Percentiles rank a stretch among this genome's conserved stretches.
phyloP scores from a whole-genome alignment of 1,140 invertebrate genomes.

The Rhizoglyphus robini region DNA sequence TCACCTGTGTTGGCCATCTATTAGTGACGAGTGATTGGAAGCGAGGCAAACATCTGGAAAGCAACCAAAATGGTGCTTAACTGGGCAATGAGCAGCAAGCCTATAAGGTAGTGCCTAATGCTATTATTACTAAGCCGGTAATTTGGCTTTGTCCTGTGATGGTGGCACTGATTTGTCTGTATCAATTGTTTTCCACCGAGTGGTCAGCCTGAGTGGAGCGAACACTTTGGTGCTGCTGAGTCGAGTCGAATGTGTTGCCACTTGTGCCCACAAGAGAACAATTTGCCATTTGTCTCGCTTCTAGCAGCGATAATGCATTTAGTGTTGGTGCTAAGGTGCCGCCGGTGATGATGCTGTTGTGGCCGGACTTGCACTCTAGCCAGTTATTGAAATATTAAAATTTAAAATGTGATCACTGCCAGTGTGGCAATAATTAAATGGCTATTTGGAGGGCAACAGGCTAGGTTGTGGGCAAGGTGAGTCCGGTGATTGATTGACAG shows the following conservation, averaged over 20 bases:
- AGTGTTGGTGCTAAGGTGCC: no score
- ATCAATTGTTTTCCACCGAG: background rate
- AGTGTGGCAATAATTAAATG: background rate
- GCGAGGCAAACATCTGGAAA: no score
- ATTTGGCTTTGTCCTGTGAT: no score
- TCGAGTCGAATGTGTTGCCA: background rate
- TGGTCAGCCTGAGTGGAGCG: background rate
- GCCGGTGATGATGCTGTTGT: background rate
- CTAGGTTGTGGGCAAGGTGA: background rate
- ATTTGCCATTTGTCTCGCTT: constrained; percentile 6
- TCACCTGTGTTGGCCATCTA: no score
- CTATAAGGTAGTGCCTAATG: background rate
- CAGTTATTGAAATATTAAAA: background rate
- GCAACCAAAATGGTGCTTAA: no score
- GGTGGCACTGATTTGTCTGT: background rate
- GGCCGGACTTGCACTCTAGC: background rate
- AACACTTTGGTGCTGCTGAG: no score
- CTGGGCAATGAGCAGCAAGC: no score
- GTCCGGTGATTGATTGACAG: background rate
- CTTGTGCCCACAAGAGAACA: background rate
- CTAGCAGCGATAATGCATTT: constrained; percentile 6
- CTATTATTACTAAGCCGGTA: background rate
- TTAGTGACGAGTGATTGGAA: no score
- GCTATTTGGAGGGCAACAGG: background rate
- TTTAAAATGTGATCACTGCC: background rate